Percentiles rank a stretch among this genome's conserved stretches.
Evolutionary conservation across 2,888 invertebrate species (phyloP).

Genomic region (Dorcus parallelipipedus): DNA sequence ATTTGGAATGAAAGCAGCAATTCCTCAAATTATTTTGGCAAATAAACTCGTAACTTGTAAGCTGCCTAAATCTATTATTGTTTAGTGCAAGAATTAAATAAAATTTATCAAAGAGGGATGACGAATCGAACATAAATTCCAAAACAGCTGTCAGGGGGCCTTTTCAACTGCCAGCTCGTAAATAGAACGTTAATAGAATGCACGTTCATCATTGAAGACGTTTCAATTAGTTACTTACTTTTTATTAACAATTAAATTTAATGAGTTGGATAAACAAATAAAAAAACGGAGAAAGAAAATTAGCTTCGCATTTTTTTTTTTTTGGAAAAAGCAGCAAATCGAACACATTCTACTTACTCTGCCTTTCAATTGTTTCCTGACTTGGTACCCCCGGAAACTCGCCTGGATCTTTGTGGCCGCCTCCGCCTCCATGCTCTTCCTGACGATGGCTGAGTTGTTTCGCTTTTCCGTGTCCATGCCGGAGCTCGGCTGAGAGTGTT

Average conservation of each 20-base stretch:
- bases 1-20: too few species aligned
- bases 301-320: too few species aligned
- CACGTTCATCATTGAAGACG: not conserved
- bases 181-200: too few species aligned
- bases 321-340: too few species aligned
- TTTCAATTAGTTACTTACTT: not conserved
- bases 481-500: constrained; percentile 10
- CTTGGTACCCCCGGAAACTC: constrained; percentile 65
- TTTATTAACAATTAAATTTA: not conserved
- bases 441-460: constrained; percentile 32
- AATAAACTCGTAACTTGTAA: too few species aligned
- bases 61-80: too few species aligned
- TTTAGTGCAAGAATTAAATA: too few species aligned
- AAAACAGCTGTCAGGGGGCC: too few species aligned
- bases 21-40: too few species aligned
- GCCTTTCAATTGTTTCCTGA: constrained; percentile 47
- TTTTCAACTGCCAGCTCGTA: too few species aligned
- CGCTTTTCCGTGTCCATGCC: constrained; percentile 33
- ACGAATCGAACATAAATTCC: too few species aligned
- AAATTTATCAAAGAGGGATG: too few species aligned
- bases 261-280: not conserved
- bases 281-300: not conserved
- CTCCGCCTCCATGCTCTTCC: constrained; percentile 39
- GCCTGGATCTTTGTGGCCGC: constrained; percentile 71
- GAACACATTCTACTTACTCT: constrained; percentile 35